Base-by-base conservation (phyloP, 2,888 invertebrate species). In the Spodoptera picta region DNA sequence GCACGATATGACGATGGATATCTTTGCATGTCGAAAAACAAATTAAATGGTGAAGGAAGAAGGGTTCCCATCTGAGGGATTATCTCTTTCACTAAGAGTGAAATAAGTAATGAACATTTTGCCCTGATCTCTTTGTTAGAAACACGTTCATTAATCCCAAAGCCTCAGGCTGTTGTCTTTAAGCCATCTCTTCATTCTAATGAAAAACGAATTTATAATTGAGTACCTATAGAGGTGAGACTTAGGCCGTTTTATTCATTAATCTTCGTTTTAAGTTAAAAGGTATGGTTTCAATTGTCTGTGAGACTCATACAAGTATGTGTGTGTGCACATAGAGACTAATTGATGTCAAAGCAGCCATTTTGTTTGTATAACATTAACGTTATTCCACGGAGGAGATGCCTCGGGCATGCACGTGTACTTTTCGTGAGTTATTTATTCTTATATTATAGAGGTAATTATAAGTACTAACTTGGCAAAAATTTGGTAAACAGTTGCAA, bases 81-180 rank as follows among this genome's bases (percentile, higher is more conserved):
- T 80, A 80, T 68, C 67, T 49, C 73, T 73, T 75, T 69, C 68
- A 73, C 66, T 76, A 48, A 57, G 58, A 69, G 61, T 65, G 75
- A 79, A 79, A 81, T 85, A 85, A 82, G 76, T 80, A 79, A 84
- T 81, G 82, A 83, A 83, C 76, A 73, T 81, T 77, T 79, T 83
- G 75, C 66, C 66, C 75, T 79, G 80, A 82, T 84, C 83, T 83
- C 83, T 87, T 87, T 87, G 85, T 83, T 80, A 76, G 77, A 72
- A 73, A 83, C 75, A 78, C 80, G 81, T 86, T 87, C 84, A 87
- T 87, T 86, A 86, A 86, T 87, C 83, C 77, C 47, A 50, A 73
- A 75, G 77, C 81, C 80, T 69, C 69, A 70, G 65, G 77, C 68
- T 60, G 65, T 79, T 81, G 77, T 80, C 75, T 82, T 73, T 77